Conservation (phyloP, 2,113 vertebrate species). For the Pollimyrus isidori region DNA sequence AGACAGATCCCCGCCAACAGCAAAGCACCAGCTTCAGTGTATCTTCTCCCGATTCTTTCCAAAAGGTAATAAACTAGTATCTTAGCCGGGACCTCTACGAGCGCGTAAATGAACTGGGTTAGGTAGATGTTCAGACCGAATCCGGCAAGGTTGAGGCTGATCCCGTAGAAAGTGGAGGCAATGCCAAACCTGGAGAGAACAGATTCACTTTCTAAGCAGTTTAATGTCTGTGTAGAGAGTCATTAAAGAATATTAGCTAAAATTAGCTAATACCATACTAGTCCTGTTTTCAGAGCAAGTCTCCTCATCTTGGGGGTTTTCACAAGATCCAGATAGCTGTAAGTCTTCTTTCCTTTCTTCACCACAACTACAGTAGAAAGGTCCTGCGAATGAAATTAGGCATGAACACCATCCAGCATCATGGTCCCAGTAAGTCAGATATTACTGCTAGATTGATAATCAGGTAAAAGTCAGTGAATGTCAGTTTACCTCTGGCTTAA, state of each 20-base stretch:
- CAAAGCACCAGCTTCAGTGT: constrained; percentile 34
- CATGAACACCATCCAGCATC: neutral
- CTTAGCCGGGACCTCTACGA: constrained; percentile 60
- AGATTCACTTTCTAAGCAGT: neutral
- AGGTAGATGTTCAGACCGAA: constrained; percentile 59
- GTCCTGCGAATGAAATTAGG: constrained; percentile 36
- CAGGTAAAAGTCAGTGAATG: neutral
- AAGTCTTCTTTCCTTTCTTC: constrained; percentile 36
- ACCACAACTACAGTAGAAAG: constrained; percentile 42
- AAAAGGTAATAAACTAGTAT: constrained; percentile 42
- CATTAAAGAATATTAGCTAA: neutral
- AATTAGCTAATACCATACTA: constrained; percentile 46
- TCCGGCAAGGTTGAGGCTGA: constrained; percentile 58
- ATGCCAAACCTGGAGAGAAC: constrained; percentile 48
- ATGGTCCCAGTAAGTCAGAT: neutral
- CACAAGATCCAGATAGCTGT: constrained; percentile 59
- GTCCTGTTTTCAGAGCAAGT: constrained; percentile 51
- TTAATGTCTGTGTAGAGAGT: neutral
- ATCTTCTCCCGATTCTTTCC: constrained; percentile 51
- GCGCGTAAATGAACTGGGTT: constrained; percentile 54
- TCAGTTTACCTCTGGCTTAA: constrained; percentile 62
- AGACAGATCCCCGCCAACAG: constrained; percentile 46
- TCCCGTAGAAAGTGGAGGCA: constrained; percentile 53
- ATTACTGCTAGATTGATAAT: neutral
- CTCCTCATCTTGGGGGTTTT: constrained; percentile 60